These are phyloP conservation scores for Melanogrammus aeglefinus DNA, from an alignment of 2,797 vertebrate genomes.

Conservation along the genomic window DNA sequence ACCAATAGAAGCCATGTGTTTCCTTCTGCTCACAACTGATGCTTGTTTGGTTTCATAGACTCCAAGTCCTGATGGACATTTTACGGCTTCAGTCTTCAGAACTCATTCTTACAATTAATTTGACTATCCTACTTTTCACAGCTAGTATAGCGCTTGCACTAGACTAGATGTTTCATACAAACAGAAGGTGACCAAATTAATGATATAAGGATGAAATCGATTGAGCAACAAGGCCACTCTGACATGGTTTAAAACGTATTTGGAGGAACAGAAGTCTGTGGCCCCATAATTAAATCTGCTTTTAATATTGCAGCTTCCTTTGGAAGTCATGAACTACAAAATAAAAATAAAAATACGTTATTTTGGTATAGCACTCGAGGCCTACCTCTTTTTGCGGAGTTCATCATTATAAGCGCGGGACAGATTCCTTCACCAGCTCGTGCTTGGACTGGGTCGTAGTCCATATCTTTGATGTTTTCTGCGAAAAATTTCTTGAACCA, in stretches of 20 bases:
- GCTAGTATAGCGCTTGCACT: neutral
- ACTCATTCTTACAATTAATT: neutral
- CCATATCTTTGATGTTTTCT: conserved; percentile 43
- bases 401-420: neutral
- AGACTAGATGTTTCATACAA: neutral
- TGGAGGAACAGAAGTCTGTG: neutral
- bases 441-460: conserved; percentile 59
- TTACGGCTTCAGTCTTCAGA: neutral
- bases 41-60: too few species aligned
- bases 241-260: neutral
- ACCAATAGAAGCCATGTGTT: neutral
- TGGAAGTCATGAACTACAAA: neutral
- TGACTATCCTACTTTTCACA: neutral
- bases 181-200: neutral
- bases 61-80: neutral
- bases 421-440: conserved; percentile 49
- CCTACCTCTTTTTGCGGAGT: conserved; percentile 2
- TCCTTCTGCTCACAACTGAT: neutral
- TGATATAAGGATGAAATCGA: neutral
- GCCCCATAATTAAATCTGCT: neutral
- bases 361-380: neutral
- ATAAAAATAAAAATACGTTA: neutral
- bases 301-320: neutral
- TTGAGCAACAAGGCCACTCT: neutral
- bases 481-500: conserved; percentile 72